Percentiles rank a stretch among this genome's conserved stretches.
Evolutionary conservation across 1,140 invertebrate species (phyloP).

Genomic region (Penaeus japonicus): DNA sequence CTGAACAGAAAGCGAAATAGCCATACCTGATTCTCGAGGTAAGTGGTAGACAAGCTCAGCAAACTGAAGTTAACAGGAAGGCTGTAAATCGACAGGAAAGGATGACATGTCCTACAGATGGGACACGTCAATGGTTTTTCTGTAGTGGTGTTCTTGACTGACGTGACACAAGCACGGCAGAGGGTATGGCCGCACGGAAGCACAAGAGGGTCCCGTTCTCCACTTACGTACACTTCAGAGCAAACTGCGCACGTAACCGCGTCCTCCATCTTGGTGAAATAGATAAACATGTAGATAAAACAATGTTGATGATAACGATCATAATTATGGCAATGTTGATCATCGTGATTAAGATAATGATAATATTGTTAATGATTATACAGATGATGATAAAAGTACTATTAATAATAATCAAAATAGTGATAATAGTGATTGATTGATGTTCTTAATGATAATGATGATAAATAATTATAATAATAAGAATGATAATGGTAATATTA

Average conservation of each 20-base stretch:
- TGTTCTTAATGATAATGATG: too few species aligned
- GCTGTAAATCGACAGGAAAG: neutral
- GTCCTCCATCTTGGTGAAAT: neutral
- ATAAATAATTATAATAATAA: too few species aligned
- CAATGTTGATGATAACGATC: too few species aligned
- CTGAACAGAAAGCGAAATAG: too few species aligned
- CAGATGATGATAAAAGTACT: too few species aligned
- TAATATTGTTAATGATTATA: too few species aligned
- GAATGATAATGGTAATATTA: too few species aligned
- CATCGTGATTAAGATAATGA: too few species aligned
- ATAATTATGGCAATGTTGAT: too few species aligned
- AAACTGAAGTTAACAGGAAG: slow-evolving; percentile 24
- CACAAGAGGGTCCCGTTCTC: neutral
- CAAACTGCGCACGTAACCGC: slow-evolving; percentile 11
- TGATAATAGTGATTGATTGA: too few species aligned
- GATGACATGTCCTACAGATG: neutral
- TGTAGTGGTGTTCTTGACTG: neutral
- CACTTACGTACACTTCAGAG: neutral
- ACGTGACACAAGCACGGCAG: neutral
- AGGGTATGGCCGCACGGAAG: slow-evolving; percentile 32
- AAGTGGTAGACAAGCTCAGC: neutral
- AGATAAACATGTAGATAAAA: too few species aligned
- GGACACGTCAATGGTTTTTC: neutral
- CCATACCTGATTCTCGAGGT: neutral
- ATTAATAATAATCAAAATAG: too few species aligned